phyloP scores from a whole-genome alignment of 2,113 vertebrate genomes.

The Varanus salvator region DNA sequence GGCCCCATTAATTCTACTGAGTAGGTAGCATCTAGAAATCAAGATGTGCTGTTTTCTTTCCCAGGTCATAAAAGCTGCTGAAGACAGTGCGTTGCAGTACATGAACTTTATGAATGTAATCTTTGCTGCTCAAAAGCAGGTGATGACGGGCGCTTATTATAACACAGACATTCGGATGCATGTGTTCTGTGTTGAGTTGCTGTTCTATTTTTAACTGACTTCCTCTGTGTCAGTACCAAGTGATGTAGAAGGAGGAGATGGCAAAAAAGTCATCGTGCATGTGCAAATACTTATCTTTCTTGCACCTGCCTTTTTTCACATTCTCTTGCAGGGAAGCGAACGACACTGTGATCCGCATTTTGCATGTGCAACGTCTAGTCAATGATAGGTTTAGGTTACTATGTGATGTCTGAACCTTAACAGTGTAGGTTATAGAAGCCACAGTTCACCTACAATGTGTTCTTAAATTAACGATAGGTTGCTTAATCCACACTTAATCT shows the following conservation, averaged over 20 bases:
- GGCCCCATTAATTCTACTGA: background rate
- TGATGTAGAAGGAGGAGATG: background rate
- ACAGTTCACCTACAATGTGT: no score
- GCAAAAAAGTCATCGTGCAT: background rate
- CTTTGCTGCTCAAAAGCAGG: slow-evolving; percentile 98
- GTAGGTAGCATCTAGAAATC: background rate
- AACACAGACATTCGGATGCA: background rate
- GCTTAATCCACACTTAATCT: no score
- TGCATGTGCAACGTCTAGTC: no score
- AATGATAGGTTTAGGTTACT: no score
- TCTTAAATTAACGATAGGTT: no score
- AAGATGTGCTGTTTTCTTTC: slow-evolving; percentile 25
- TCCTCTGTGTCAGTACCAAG: background rate
- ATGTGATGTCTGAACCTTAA: no score
- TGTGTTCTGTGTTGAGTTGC: background rate
- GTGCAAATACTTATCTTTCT: background rate
- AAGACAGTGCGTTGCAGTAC: slow-evolving; percentile 93
- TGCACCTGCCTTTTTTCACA: background rate
- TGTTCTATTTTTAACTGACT: background rate
- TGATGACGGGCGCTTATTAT: slow-evolving; percentile 51
- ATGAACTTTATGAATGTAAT: slow-evolving; percentile 99
- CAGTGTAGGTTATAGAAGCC: no score
- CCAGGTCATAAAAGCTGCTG: slow-evolving; percentile 95
- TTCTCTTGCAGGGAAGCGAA: background rate
- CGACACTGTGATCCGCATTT: background rate